phyloP scores from a whole-genome alignment of 2,888 invertebrate genomes.

The Galerucella nymphaeae region DNA sequence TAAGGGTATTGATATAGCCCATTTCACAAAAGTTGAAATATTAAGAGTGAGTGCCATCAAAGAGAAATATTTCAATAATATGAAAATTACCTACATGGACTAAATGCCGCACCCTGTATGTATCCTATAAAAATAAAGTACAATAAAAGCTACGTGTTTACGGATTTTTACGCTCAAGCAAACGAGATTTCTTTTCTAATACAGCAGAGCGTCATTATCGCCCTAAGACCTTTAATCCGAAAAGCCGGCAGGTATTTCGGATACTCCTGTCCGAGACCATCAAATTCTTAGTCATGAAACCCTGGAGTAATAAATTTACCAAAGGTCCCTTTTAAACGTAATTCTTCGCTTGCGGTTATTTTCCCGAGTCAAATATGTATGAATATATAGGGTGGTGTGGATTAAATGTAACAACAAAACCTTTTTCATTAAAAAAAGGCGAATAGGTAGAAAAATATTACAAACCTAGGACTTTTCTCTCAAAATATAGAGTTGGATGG shows the following conservation, averaged over 20 bases:
- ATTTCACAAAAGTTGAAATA: not conserved
- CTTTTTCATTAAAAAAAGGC: too few species aligned
- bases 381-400: not conserved
- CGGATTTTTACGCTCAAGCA: not conserved
- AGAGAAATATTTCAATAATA: not conserved
- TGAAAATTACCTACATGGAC: too few species aligned
- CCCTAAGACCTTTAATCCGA: slow-evolving; percentile 4
- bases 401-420: not conserved
- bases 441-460: not conserved
- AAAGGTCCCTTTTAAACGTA: not conserved
- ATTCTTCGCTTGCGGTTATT: slow-evolving; percentile 4
- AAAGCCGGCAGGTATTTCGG: slow-evolving; percentile 4
- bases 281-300: not conserved
- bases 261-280: slow-evolving; percentile 3
- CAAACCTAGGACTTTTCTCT: not conserved
- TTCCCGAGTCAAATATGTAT: not conserved
- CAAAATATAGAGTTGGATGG: too few species aligned
- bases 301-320: not conserved
- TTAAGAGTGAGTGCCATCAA: not conserved
- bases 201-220: slow-evolving; percentile 1
- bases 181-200: not conserved
- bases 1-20: slow-evolving; percentile 3
- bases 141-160: not conserved
- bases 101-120: too few species aligned
- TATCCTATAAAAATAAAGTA: not conserved